Evolutionary conservation across 1,140 invertebrate genomes (phyloP), one percentile per base, ranked within the genome.

Genomic region (Stegodyphus mimosarum): DNA sequence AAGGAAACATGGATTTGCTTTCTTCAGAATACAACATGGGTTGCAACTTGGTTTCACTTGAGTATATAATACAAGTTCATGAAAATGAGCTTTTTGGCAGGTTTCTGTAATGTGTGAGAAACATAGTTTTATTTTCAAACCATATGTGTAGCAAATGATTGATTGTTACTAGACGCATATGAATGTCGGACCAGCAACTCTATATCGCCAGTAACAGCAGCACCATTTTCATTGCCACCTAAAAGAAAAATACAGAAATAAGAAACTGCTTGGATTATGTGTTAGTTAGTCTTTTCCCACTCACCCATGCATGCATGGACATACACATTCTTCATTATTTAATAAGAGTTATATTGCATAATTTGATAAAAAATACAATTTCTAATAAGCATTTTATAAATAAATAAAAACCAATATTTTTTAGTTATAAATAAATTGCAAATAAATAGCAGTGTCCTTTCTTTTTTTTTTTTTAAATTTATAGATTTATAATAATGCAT

Each of bases 171-270:
- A 63, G 60, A 50, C 50, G 51, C 50, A 76, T 67, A 53, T 9
- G 81, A 15, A 63, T 83, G 81, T 67, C 33, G 81, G 17, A 83
- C 81, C 81, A 83, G 81, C 73, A 83, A 76, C 81, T 83, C 81
- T 49, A 83, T 76, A 33, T 83, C 81, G 18, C 81, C 81, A n/a
- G 50, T n/a, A 48, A 69, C 72, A 51, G 81, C 71, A 69, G 72
- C 64, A 67, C 72, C 81, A 18, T 75, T 76, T 52, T 76, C 81
- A 50, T 72, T 60, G 10, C 55, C 70, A 63, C 52, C 78, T 72
- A 15, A 1, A 75, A 52, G 17, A 67, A 33, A 33, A 33, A 33
- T 33, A 33, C 33, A 33, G 33, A 33, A 33, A 33, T 33, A 33
- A 33, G 33, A 33, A 33, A 33, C 33, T 33, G 33, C 33, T 33